phyloP scores from a whole-genome alignment of 64 coral and sea anemone species.

The Montipora efflorescens region DNA sequence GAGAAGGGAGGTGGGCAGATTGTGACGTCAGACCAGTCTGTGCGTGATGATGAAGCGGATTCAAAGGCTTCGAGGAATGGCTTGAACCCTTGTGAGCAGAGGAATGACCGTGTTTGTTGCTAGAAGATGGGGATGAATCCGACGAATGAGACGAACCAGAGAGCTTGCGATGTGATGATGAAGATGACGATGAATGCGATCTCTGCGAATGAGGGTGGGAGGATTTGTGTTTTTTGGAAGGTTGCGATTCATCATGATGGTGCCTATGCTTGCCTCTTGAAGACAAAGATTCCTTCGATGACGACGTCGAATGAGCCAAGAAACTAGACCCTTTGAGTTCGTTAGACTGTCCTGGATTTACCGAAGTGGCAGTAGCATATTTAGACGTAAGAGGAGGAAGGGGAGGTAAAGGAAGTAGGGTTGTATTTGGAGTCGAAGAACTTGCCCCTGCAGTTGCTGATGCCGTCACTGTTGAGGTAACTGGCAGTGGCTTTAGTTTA shows the following conservation, averaged over 20 bases:
- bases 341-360: slow-evolving; percentile 50
- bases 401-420: slow-evolving; percentile 70
- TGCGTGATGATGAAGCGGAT: slow-evolving; percentile 31
- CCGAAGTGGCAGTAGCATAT: slow-evolving; percentile 78
- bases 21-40: slow-evolving; percentile 56
- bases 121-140: slow-evolving; percentile 51
- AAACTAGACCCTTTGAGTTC: slow-evolving; percentile 71
- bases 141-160: slow-evolving; percentile 60
- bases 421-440: slow-evolving; percentile 59
- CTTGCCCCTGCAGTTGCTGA: slow-evolving; percentile 70
- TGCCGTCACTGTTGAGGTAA: slow-evolving; percentile 64
- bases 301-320: slow-evolving; percentile 28
- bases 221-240: slow-evolving; percentile 94
- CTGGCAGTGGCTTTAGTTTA: slow-evolving; percentile 35
- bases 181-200: slow-evolving; percentile 66
- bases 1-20: slow-evolving; percentile 24
- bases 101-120: slow-evolving; percentile 25
- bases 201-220: slow-evolving; percentile 77
- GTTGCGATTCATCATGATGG: slow-evolving; percentile 64
- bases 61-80: slow-evolving; percentile 60
- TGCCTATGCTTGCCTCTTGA: slow-evolving; percentile 76
- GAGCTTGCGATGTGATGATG: slow-evolving; percentile 50
- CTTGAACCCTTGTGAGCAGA: slow-evolving; percentile 71
- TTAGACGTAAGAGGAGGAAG: slow-evolving; percentile 90
- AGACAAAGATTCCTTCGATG: slow-evolving; percentile 20